These are phyloP conservation scores for Leucozona laternaria DNA, from an alignment of 2,888 invertebrate species.

Conservation along the genomic window DNA sequence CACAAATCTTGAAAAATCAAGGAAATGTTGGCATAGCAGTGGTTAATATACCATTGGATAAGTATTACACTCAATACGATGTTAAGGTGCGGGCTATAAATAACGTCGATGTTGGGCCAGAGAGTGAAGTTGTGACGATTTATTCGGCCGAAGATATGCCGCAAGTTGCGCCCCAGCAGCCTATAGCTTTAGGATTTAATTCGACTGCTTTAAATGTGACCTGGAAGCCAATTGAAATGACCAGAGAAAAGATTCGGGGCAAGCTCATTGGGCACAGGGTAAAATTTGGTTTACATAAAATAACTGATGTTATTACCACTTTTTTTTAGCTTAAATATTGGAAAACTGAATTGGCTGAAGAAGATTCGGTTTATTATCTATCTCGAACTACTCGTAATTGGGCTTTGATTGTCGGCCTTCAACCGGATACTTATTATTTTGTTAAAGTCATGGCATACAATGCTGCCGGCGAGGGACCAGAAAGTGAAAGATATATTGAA, in stretches of 20 bases:
- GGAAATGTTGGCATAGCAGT: conserved; percentile 92
- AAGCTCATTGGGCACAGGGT: conserved; percentile 96
- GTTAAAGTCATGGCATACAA: conserved; percentile 98
- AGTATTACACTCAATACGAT: conserved; percentile 92
- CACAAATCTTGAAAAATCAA: conserved; percentile 86
- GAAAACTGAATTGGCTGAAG: conserved; percentile 90
- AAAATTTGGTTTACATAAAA: conserved; percentile 77
- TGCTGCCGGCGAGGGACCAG: conserved; percentile 97
- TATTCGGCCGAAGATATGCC: conserved; percentile 97
- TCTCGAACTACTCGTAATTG: conserved; percentile 92
- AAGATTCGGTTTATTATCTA: conserved; percentile 92
- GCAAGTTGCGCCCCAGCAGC: conserved; percentile 93
- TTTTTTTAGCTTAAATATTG: conserved; percentile 92
- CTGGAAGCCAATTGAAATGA: conserved; percentile 94
- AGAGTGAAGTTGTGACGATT: conserved; percentile 89
- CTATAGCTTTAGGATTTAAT: conserved; percentile 91
- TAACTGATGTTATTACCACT: neutral
- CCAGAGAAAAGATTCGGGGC: conserved; percentile 93
- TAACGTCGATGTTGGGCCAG: conserved; percentile 92
- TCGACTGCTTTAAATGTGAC: conserved; percentile 96
- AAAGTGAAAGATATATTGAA: conserved; percentile 94
- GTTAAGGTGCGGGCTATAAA: conserved; percentile 94
- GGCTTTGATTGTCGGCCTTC: conserved; percentile 96
- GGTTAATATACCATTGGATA: conserved; percentile 89
- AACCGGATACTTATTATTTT: conserved; percentile 96